These are phyloP conservation scores for Octodon degus DNA, from an alignment of 2,113 vertebrate species.

Conservation along the genomic window DNA sequence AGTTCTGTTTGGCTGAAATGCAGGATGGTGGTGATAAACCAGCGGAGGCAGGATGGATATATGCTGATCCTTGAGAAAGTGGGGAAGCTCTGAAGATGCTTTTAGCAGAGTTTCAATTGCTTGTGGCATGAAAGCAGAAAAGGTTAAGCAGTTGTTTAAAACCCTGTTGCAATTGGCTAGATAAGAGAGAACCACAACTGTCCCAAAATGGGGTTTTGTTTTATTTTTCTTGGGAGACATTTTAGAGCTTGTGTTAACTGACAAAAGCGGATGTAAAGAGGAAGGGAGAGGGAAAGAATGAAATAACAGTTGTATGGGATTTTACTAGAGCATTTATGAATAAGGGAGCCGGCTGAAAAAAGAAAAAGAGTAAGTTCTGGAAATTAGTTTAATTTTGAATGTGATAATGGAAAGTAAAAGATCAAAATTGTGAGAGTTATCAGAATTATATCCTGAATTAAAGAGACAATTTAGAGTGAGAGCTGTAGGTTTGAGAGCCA, in stretches of 20 bases:
- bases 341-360: background rate
- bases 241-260: background rate
- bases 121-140: background rate
- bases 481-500: background rate
- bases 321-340: background rate
- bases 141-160: background rate
- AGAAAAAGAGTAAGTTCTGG: background rate
- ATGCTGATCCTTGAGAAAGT: background rate
- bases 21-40: background rate
- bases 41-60: background rate
- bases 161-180: background rate
- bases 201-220: background rate
- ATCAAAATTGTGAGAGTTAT: background rate
- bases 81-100: background rate
- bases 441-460: background rate
- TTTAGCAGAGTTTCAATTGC: constrained; percentile 6
- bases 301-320: background rate
- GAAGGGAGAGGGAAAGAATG: background rate
- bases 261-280: background rate
- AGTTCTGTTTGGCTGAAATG: constrained; percentile 5
- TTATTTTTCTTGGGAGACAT: constrained; percentile 16
- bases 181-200: background rate
- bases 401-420: background rate
- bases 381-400: background rate
- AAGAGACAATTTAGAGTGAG: background rate